A percentile compares a stretch with the other conserved stretches of the same genome.
Evolutionary conservation across 2,797 vertebrate genomes (phyloP).

Genomic region (Dendrocincla fuliginosa): DNA sequence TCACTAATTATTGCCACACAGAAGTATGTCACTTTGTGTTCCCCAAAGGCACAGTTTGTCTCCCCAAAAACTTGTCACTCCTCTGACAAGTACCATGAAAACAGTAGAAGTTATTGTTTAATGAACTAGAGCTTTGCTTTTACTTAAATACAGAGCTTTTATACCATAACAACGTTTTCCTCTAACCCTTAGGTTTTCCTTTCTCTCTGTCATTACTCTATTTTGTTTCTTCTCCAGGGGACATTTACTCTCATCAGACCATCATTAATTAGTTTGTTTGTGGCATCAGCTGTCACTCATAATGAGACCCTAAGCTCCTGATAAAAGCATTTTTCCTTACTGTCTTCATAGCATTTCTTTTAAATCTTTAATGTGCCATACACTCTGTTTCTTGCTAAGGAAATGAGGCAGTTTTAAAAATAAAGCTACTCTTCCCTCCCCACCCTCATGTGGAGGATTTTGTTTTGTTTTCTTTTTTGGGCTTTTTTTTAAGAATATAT

Average conservation of each 20-base stretch:
- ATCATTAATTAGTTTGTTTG: conserved; percentile 47
- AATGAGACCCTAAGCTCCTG: neutral
- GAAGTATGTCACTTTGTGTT: neutral
- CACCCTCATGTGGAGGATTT: neutral
- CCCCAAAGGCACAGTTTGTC: neutral
- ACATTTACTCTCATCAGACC: conserved; percentile 2
- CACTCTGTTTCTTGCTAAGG: neutral
- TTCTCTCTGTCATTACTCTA: neutral
- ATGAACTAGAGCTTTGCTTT: neutral
- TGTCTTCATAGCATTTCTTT: neutral
- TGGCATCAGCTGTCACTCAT: conserved; percentile 24
- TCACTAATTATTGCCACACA: neutral
- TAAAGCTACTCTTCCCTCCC: neutral
- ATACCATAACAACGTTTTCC: neutral
- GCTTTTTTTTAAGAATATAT: neutral
- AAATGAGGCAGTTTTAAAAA: neutral
- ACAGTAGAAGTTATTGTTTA: neutral
- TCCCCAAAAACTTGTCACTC: neutral
- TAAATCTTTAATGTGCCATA: neutral
- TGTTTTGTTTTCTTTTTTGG: too few species aligned
- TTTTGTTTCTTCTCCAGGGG: neutral
- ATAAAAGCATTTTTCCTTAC: neutral
- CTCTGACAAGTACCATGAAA: neutral
- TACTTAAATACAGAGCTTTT: neutral
- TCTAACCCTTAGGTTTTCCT: neutral